These are phyloP conservation scores for Brachionus sp. DNA, from an alignment of 1,140 invertebrate species.

Conservation along the genomic window DNA sequence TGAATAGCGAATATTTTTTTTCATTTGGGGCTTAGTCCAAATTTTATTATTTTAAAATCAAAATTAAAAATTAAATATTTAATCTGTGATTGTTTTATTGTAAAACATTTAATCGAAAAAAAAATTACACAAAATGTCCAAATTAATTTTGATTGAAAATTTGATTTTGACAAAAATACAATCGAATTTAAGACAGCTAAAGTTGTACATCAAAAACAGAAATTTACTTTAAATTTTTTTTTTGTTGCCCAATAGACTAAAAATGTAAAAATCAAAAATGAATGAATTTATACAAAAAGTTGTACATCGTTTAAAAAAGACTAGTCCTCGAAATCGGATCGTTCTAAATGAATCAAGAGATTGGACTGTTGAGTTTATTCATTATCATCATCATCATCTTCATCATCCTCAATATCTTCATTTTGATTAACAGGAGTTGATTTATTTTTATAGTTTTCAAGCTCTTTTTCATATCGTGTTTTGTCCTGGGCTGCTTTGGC, in stretches of 20 bases:
- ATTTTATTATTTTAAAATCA: background rate
- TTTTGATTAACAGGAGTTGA: background rate
- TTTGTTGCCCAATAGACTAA: background rate
- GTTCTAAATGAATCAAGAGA: background rate
- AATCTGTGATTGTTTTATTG: background rate
- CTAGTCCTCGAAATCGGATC: background rate
- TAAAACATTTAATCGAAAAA: background rate
- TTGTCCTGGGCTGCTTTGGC: constrained; percentile 89
- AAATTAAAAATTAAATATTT: background rate
- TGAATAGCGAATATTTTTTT: too few species aligned
- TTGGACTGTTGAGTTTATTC: background rate
- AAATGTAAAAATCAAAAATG: background rate
- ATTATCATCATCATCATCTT: constrained; percentile 6
- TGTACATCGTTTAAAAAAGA: background rate
- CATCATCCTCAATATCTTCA: constrained; percentile 1
- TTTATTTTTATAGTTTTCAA: constrained; percentile 33
- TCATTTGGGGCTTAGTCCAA: background rate
- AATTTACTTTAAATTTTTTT: too few species aligned
- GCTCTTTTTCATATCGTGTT: constrained; percentile 75
- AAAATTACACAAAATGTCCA: background rate
- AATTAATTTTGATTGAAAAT: background rate
- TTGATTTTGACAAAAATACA: background rate
- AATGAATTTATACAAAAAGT: background rate
- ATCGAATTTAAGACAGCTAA: background rate
- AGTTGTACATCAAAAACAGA: background rate